Conservation (phyloP, 37 sponge, comb jelly and placozoan genomes). For the Hexactinellida sp. region DNA sequence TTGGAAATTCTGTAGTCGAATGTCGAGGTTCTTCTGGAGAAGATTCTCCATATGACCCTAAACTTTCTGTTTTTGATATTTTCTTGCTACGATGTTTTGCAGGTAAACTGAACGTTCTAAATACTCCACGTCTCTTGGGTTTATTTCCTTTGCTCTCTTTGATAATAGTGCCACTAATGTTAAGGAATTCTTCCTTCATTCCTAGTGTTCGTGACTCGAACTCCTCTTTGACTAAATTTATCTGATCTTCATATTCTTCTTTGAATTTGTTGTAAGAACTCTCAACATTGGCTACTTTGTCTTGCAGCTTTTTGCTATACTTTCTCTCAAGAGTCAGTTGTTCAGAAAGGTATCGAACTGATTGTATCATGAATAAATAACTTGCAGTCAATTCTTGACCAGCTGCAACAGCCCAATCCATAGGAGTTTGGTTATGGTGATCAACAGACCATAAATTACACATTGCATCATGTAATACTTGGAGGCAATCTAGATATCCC, state of each 20-base stretch:
- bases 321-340: constrained; percentile 19
- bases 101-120: not conserved
- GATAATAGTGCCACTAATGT: not conserved
- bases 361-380: constrained; percentile 48
- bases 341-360: constrained; percentile 37
- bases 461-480: constrained; percentile 39
- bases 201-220: not conserved
- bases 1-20: not conserved
- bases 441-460: constrained; percentile 31
- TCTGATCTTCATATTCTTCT: not conserved
- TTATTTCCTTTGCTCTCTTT: not conserved
- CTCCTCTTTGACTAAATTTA: not conserved
- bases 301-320: not conserved
- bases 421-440: constrained; percentile 43
- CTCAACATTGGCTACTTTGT: not conserved
- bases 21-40: not conserved
- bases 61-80: not conserved
- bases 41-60: not conserved
- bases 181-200: not conserved
- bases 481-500: constrained; percentile 64
- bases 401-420: constrained; percentile 62
- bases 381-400: constrained; percentile 31
- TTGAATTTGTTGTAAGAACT: not conserved
- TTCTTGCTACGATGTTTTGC: not conserved
- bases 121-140: not conserved